Conservation (phyloP, 1,140 invertebrate genomes). For the Brachionus manjavacas region DNA sequence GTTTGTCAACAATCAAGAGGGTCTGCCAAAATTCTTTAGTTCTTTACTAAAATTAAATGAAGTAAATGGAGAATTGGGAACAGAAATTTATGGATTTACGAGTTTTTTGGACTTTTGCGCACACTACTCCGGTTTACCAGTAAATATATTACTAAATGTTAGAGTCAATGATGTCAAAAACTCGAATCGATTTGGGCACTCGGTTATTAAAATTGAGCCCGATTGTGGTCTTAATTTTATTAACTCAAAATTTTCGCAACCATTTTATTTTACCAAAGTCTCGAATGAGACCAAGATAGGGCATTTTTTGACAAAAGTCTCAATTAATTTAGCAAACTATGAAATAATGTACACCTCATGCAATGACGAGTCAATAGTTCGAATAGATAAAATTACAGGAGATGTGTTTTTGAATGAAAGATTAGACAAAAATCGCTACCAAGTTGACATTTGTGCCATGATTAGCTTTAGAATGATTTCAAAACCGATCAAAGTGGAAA, state of each 20-base stretch:
- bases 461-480: background rate
- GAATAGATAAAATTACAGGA: background rate
- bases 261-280: background rate
- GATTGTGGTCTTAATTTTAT: background rate
- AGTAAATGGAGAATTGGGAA: background rate
- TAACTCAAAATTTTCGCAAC: background rate
- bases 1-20: background rate
- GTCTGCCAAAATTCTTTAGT: background rate
- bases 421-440: background rate
- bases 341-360: background rate
- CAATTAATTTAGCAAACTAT: background rate
- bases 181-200: background rate
- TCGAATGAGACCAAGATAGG: background rate
- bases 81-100: background rate
- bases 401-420: background rate
- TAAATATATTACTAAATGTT: background rate
- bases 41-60: background rate
- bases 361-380: background rate
- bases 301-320: background rate
- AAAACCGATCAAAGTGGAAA: constrained; percentile 6
- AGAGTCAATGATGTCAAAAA: background rate
- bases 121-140: background rate
- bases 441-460: background rate
- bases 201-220: background rate
- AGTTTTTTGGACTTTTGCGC: background rate